These are phyloP conservation scores for Punctoribates punctum DNA, from an alignment of 2,888 invertebrate species.

Conservation along the genomic window DNA sequence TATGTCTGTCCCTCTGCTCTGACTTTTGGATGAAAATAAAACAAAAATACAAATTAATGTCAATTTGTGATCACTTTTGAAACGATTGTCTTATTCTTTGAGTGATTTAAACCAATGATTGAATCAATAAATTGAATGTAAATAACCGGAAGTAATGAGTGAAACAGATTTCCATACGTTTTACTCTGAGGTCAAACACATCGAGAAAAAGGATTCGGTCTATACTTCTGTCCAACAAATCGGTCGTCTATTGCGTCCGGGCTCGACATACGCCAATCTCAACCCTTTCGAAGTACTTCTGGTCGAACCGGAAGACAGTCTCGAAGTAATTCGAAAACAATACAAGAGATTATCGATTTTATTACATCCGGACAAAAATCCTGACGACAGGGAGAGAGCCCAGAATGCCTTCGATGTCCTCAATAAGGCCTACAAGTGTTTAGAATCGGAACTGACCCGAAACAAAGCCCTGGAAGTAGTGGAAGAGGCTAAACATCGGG, in stretches of 20 bases:
- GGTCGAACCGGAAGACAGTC: constrained; percentile 73
- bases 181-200: constrained; percentile 82
- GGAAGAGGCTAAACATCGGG: constrained; percentile 75
- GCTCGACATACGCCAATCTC: constrained; percentile 96
- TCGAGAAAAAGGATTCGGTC: constrained; percentile 94
- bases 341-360: constrained; percentile 91
- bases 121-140: background rate
- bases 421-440: constrained; percentile 88
- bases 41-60: background rate
- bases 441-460: constrained; percentile 90
- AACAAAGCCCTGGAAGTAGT: constrained; percentile 93
- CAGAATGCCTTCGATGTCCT: constrained; percentile 71
- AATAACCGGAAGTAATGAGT: background rate
- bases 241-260: constrained; percentile 87
- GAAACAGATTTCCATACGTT: constrained; percentile 43
- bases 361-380: constrained; percentile 98
- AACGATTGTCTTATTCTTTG: too few relatives aligned
- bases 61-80: too few relatives aligned
- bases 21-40: background rate
- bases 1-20: background rate
- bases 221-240: constrained; percentile 96
- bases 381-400: constrained; percentile 88
- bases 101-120: background rate
- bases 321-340: constrained; percentile 93
- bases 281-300: constrained; percentile 70